Evolutionary conservation across 2,113 vertebrate genomes (phyloP).

Genomic region (Procavia capensis): DNA sequence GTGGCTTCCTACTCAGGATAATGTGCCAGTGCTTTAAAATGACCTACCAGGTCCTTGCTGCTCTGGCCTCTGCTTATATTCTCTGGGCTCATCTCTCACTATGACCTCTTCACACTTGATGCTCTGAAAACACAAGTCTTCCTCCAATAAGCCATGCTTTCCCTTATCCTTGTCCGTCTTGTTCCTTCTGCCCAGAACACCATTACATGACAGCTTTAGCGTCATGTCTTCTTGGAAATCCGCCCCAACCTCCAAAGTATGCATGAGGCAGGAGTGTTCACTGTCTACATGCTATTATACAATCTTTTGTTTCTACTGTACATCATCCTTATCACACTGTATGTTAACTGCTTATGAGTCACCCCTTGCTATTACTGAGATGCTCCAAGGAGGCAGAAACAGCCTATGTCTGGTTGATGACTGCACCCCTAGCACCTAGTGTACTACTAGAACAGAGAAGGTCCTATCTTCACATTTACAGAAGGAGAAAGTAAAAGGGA

Average conservation of each 20-base stretch:
- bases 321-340: no score
- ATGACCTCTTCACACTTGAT: neutral
- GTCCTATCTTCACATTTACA: neutral
- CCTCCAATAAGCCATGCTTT: neutral
- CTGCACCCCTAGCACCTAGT: neutral
- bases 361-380: neutral
- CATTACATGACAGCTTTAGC: neutral
- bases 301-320: neutral
- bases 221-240: neutral
- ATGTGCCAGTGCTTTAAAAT: neutral
- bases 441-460: neutral
- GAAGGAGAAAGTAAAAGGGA: neutral
- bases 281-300: fast-evolving
- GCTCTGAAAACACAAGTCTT: neutral
- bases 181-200: neutral
- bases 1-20: neutral
- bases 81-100: neutral
- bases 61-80: neutral
- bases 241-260: neutral
- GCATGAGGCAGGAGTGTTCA: neutral
- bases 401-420: neutral
- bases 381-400: neutral
- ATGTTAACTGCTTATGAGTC: neutral
- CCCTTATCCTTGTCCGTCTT: neutral
- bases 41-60: no score